Base-by-base conservation (phyloP, 2,113 vertebrate genomes). In the Elephantulus edwardii region DNA sequence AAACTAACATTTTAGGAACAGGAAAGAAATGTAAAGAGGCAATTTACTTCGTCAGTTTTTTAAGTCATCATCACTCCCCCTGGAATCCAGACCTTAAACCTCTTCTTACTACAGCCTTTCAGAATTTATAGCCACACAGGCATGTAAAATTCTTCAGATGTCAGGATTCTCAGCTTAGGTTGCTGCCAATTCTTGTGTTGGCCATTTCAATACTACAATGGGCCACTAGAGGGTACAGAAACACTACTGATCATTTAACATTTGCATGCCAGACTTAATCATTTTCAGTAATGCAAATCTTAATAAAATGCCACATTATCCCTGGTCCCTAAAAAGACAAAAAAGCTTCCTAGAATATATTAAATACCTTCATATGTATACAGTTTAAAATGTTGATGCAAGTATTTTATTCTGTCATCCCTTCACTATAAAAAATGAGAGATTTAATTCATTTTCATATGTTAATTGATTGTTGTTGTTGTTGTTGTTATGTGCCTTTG, bases 221-320 rank as follows among this genome's bases (percentile, higher is more conserved):
- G 88, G 62, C 94, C 97, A 95, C 95, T 97, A 97, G 97, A 96
- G 97, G 97, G 96, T 71, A 96, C 76, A 95, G 58, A 79, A 84
- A 72, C 86, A 68, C 94, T 60, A 48, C 50, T 60, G 84, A 77
- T 88, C 52, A 76, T 35, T 50, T 44, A 30, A 14, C 10, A 56
- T 42, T n/a, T 66, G 22, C 19, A 12, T 4, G 2, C 6, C 33
- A 46, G 35, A 48, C 11, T n/a, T 44, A 19, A 16, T 1, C 28
- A 48, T 70, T 71, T 86, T 85, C 26, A 71, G 22, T 77, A 20
- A 58, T 8, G 35, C 20, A 54, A 83, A 40, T 76, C 71, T 80
- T 77, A 74, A 93, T 62, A 70, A 91, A 81, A 91, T 71, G 62
- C n/a, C 62, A 79, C 80, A 89, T 89, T 89, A 77, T 58, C 77